phyloP scores from a whole-genome alignment of 2,797 vertebrate species.

The Crenuchus spilurus region DNA sequence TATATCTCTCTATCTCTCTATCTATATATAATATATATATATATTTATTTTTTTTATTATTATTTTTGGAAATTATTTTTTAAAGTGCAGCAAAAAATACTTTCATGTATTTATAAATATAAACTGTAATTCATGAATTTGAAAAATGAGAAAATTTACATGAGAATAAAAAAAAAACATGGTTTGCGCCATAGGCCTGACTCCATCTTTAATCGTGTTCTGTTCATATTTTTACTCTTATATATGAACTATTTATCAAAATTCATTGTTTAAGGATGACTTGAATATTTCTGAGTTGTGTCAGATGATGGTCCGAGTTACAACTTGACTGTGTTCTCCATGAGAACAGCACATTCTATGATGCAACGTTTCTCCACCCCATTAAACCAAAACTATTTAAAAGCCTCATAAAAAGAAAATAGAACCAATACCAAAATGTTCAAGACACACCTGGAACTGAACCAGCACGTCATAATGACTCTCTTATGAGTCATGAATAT shows the following conservation, averaged over 20 bases:
- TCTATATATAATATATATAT: too few relatives aligned
- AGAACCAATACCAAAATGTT: neutral
- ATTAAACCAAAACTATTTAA: neutral
- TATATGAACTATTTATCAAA: neutral
- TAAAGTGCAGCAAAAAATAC: too few relatives aligned
- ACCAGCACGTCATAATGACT: slow-evolving; percentile 9
- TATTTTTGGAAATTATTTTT: too few relatives aligned
- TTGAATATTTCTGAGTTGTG: neutral
- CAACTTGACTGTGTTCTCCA: slow-evolving; percentile 16
- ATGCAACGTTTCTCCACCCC: neutral
- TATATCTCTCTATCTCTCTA: too few relatives aligned
- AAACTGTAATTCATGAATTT: too few relatives aligned
- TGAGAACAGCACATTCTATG: neutral
- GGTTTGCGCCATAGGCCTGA: slow-evolving; percentile 6
- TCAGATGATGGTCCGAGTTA: slow-evolving; percentile 5
- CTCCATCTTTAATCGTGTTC: neutral
- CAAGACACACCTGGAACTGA: slow-evolving; percentile 48
- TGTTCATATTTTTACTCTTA: too few relatives aligned
- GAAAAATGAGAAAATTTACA: too few relatives aligned
- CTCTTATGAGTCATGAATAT: slow-evolving; percentile 19
- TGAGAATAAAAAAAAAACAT: too few relatives aligned
- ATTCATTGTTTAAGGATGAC: neutral
- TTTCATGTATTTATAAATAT: too few relatives aligned
- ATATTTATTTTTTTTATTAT: too few relatives aligned
- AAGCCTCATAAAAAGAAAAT: neutral